phyloP scores from a whole-genome alignment of 2,888 invertebrate species.

The Acronicta aceris region DNA sequence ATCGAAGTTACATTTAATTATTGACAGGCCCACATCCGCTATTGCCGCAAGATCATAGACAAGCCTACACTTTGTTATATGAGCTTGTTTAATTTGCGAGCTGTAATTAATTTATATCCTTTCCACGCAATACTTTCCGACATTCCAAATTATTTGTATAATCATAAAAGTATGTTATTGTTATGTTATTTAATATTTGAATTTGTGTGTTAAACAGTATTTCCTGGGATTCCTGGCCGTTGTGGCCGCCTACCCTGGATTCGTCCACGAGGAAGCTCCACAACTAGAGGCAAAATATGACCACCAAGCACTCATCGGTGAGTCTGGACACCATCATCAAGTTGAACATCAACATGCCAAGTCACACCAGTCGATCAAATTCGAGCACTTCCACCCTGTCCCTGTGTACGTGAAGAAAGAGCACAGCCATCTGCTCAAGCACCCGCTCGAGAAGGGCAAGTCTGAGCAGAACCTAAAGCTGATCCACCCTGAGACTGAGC shows the following conservation, averaged over 20 bases:
- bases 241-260: conserved; percentile 82
- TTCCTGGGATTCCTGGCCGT: conserved; percentile 85
- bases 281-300: conserved; percentile 79
- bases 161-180: no score
- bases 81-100: conserved; percentile 21
- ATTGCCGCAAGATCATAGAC: conserved; percentile 24
- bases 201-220: conserved; percentile 71
- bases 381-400: conserved; percentile 92
- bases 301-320: conserved; percentile 79
- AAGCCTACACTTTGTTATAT: conserved; percentile 16
- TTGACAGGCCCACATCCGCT: conserved; percentile 38
- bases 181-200: conserved; percentile 14
- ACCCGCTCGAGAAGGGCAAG: conserved; percentile 91
- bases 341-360: conserved; percentile 91
- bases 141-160: conserved; percentile 1
- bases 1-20: conserved; percentile 45
- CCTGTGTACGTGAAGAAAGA: conserved; percentile 92
- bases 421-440: conserved; percentile 90
- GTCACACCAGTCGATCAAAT: conserved; percentile 92
- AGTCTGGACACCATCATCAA: conserved; percentile 89
- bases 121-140: conserved; percentile 14
- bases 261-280: conserved; percentile 82
- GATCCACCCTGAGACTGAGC: conserved; percentile 90
- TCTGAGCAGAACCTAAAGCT: conserved; percentile 90
- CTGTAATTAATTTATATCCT: conserved; percentile 9